These are phyloP conservation scores for Aphodius granarius DNA, from an alignment of 2,888 invertebrate genomes.

Conservation along the genomic window DNA sequence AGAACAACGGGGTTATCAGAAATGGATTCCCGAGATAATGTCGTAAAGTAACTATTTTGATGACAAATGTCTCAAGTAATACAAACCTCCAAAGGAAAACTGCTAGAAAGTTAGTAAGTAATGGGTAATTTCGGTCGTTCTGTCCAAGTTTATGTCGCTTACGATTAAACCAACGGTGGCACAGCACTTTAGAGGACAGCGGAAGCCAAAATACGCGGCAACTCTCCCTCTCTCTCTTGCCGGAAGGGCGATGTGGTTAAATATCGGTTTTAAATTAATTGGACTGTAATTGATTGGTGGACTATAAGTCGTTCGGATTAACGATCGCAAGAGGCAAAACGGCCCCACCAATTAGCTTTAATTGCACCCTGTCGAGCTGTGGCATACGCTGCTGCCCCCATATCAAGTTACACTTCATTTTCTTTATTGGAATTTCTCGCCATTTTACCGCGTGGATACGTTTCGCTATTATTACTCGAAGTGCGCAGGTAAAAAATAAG, in stretches of 20 bases:
- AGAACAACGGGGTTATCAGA: no score
- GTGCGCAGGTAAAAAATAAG: neutral
- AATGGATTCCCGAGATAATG: no score
- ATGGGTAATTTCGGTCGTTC: neutral
- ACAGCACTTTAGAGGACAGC: neutral
- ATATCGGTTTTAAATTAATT: slow-evolving; percentile 14
- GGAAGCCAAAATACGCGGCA: neutral
- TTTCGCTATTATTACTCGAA: neutral
- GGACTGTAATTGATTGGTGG: slow-evolving; percentile 6
- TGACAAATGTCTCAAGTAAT: no score
- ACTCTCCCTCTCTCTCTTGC: no score
- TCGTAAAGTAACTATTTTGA: no score
- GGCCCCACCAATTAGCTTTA: slow-evolving; percentile 2
- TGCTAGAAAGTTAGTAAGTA: neutral
- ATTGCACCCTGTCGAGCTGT: neutral
- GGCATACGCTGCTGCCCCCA: neutral
- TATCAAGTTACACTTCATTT: slow-evolving; percentile 10
- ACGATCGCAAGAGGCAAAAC: slow-evolving; percentile 5
- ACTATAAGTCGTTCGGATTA: slow-evolving; percentile 3
- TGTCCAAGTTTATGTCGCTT: neutral
- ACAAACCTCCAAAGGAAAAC: neutral
- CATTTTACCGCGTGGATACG: slow-evolving; percentile 4
- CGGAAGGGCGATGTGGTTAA: neutral
- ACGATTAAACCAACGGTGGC: neutral
- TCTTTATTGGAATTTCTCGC: slow-evolving; percentile 5